Evolutionary conservation across 2,797 vertebrate genomes (phyloP).

Genomic region (Tauraco hartlaubi): DNA sequence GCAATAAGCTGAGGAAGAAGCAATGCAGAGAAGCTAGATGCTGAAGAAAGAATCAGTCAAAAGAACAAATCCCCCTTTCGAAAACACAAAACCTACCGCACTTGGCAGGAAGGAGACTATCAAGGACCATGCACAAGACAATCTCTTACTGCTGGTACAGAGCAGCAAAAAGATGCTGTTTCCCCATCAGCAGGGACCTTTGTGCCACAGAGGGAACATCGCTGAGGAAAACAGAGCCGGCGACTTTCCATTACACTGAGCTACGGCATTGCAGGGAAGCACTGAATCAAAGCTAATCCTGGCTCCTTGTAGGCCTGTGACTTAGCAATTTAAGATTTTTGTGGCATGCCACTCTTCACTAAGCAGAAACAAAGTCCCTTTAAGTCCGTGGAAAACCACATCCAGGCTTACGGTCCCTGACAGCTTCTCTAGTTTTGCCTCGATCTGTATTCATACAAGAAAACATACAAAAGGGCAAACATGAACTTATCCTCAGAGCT

Average conservation of each 20-base stretch:
- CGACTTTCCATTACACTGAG: background rate
- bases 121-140: background rate
- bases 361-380: background rate
- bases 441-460: background rate
- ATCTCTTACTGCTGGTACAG: background rate
- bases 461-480: background rate
- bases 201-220: background rate
- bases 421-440: background rate
- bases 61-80: conserved; percentile 16
- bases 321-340: background rate
- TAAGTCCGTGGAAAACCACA: background rate
- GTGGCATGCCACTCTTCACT: background rate
- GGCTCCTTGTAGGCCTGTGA: background rate
- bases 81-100: background rate
- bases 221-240: background rate
- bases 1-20: background rate
- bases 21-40: background rate
- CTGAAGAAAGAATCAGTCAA: background rate
- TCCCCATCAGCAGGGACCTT: background rate
- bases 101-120: background rate
- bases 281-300: background rate
- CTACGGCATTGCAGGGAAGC: background rate
- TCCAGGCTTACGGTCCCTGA: background rate
- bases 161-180: fast-evolving
- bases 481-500: background rate